Percentiles rank a stretch among this genome's conserved stretches.
phyloP scores from a whole-genome alignment of 2,888 invertebrate species.

The Tachystola acroxantha region DNA sequence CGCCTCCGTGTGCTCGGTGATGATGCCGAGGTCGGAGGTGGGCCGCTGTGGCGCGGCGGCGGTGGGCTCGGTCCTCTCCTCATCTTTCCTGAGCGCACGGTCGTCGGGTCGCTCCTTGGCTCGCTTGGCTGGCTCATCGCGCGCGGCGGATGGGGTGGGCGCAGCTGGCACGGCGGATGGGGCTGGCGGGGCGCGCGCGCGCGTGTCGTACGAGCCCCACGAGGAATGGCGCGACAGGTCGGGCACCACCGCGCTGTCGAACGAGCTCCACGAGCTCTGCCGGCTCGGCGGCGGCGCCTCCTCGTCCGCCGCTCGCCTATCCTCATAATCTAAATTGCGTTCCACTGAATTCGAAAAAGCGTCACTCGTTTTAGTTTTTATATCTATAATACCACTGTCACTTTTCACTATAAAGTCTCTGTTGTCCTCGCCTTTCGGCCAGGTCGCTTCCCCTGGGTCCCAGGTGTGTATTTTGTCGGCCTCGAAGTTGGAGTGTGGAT shows the following conservation, averaged over 20 bases:
- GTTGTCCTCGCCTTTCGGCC: constrained; percentile 39
- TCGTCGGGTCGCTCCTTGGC: constrained; percentile 50
- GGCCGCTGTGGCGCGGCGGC: constrained; percentile 29
- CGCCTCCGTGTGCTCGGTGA: constrained; percentile 51
- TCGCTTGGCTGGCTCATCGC: constrained; percentile 36
- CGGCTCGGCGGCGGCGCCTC: constrained; percentile 65
- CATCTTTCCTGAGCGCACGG: constrained; percentile 24
- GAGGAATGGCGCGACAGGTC: constrained; percentile 88
- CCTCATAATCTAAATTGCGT: constrained; percentile 80
- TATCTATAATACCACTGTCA: constrained; percentile 70
- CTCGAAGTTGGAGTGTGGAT: constrained; percentile 41
- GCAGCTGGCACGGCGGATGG: no score
- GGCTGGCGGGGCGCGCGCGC: constrained; percentile 46
- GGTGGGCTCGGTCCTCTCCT: constrained; percentile 6
- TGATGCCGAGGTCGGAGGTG: constrained; percentile 52
- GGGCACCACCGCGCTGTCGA: constrained; percentile 86
- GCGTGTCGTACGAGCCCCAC: constrained; percentile 88
- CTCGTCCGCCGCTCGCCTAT: constrained; percentile 47
- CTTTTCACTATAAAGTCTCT: constrained; percentile 68
- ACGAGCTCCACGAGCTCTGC: constrained; percentile 88
- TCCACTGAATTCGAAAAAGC: constrained; percentile 85
- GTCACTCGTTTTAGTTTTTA: constrained; percentile 76
- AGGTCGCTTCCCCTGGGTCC: constrained; percentile 80
- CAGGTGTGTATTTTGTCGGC: constrained; percentile 80
- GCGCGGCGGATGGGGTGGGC: constrained; percentile 22